Base-by-base conservation (phyloP, 2,888 invertebrate genomes). In the Athalia rosae region DNA sequence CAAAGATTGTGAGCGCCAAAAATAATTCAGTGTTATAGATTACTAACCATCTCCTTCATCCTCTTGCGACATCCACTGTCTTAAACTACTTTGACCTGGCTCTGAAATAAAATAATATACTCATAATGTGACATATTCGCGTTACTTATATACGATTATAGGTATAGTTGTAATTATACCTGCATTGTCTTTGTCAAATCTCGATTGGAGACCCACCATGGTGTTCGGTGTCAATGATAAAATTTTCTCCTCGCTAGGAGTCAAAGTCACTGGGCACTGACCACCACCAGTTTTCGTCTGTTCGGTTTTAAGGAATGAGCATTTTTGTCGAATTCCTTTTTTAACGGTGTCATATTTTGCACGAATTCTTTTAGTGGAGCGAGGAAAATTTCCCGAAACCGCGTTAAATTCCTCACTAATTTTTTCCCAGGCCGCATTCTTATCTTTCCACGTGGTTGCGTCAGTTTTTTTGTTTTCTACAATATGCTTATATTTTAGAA, bases 211-310 rank as follows among this genome's bases (percentile, higher is more conserved):
- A 48, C 67, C 67, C 11, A 50, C 4, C 67, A 67, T 67, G 4
- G 50, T 67, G 43, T 67, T 67, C 13, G 48, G 67, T 67, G 67
- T 47, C 47, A 67, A 48, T 8, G 53, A 43, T 41, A 73, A 73
- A 11, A 73, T n/a, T 73, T 73, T 73, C 28, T 73, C 59, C 58
- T 73, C 56, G 9, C 62, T 3, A 41, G 73, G n/a, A 59, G 61
- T 73, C 7, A 73, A 73, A n/a, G 73, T 11, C 58, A 47, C 41
- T 41, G 8, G 43, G 59, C 73, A 62, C 11, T 73, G 59, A 61
- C 73, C 61, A n/a, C 73, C 73, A 15, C 73, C 73, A 28, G 73
- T 73, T 28, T 73, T 73, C 15, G 61, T 73, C 59, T 13, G 73
- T 28, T 73, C 62, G n/a, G 58, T 73, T 66, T 66, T 63, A 13